Conservation (phyloP, 2,888 invertebrate species). For the Hoplodrina blanda region DNA sequence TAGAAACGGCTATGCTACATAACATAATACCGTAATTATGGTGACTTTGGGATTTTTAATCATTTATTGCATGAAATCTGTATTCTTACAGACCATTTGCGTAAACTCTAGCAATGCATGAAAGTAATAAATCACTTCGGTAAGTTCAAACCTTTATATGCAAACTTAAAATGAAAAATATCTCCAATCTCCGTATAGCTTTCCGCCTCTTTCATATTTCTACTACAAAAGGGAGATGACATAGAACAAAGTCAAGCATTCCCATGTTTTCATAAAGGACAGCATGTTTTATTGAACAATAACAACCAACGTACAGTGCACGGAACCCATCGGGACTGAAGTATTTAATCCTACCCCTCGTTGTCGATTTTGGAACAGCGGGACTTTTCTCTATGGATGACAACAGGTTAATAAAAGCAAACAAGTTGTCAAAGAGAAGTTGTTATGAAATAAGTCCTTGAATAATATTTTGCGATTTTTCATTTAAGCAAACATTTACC, state of each 20-base stretch:
- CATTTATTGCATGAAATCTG: not conserved
- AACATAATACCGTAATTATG: too few species aligned
- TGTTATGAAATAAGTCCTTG: conserved; percentile 1
- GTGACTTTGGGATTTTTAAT: too few species aligned
- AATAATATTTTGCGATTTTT: conserved; percentile 25
- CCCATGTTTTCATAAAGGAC: conserved; percentile 36
- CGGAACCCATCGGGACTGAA: conserved; percentile 17
- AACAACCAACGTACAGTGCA: conserved; percentile 8
- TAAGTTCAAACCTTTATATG: too few species aligned
- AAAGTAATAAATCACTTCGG: not conserved
- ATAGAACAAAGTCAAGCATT: conserved; percentile 20
- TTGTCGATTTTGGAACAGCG: conserved; percentile 25
- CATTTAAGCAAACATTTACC: not conserved
- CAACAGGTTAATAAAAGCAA: conserved; percentile 33
- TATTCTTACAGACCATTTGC: not conserved
- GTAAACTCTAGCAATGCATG: not conserved
- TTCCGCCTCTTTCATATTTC: conserved; percentile 16
- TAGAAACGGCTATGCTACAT: too few species aligned
- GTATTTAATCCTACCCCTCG: conserved; percentile 30
- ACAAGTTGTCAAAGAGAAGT: conserved; percentile 19
- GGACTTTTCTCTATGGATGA: not conserved
- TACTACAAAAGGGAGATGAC: conserved; percentile 27
- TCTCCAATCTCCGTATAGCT: conserved; percentile 11
- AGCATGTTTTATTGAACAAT: conserved; percentile 27
- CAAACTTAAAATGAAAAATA: not conserved